Base-by-base conservation (phyloP, 2,888 invertebrate species). In the Mythimna impura region DNA sequence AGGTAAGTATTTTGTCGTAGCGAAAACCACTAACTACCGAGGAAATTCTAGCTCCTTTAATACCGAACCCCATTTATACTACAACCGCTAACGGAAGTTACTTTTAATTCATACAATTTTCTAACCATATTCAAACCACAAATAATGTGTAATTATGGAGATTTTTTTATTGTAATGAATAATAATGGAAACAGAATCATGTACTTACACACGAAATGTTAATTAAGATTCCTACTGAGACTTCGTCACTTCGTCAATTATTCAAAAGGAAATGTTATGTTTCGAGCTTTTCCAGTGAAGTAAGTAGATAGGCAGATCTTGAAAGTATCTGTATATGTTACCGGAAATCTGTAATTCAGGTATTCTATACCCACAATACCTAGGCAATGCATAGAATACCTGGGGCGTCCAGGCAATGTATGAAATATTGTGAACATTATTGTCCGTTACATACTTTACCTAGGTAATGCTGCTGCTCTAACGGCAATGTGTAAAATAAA, bases 21-120 rank as follows among this genome's bases (percentile, higher is more conserved):
- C 86, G 86, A 87, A 89, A 89, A 90, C 91, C 90, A 87, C 92
- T 90, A 93, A 91, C 91, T 90, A 83, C 47, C 87, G 82, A 78
- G 90, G 85, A 88, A 90, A 90, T 89, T 89, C 86, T 82, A 83
- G 80, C 85, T 82, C 86, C 84, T 86, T 85, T 85, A 88, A 78
- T 72, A 83, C 74, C 68, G 81, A 85, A 85, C 81, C 80, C 84
- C 81, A 88, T 90, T 91, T 89, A 87, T 78, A 87, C 82, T 78
- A 82, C 77, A 80, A 81, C 78, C 79, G 71, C 79, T 71, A 76
- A 83, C 85, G 84, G 81, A 83, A 86, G 80, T 83, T 80, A 79
- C 78, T 83, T 82, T 81, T 75, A 81, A 75, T 80, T 82, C 77
- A 81, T 78, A 82, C 80, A 86, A 85, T 78, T 78, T 84, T 76